Evolutionary conservation across 2,797 vertebrate genomes (phyloP).

Genomic region (Moxostoma hubbsi): DNA sequence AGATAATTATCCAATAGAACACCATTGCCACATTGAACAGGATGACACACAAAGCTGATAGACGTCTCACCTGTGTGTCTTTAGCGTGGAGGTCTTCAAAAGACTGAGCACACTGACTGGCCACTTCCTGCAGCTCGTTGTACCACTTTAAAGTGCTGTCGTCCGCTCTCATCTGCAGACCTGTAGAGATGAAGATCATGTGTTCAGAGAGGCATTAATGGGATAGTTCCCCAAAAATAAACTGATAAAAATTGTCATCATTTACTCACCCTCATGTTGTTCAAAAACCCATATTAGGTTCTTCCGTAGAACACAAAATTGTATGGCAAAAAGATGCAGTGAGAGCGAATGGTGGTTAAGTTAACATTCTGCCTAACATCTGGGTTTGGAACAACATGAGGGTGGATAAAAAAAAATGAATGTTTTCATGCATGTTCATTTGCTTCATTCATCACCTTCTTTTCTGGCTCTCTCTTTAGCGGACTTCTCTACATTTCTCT

Average conservation of each 20-base stretch:
- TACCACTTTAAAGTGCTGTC: slow-evolving; percentile 84
- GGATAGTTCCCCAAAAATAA: too few species aligned
- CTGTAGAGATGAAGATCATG: slow-evolving; percentile 64
- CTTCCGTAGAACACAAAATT: too few species aligned
- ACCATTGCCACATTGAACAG: neutral
- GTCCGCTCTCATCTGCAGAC: slow-evolving; percentile 83
- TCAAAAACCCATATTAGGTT: too few species aligned
- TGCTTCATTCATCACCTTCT: neutral
- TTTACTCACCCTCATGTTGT: too few species aligned
- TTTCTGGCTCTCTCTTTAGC: slow-evolving; percentile 71
- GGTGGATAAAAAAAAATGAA: too few species aligned
- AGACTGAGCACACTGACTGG: slow-evolving; percentile 74
- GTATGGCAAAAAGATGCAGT: too few species aligned
- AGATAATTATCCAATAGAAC: neutral
- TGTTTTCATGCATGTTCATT: too few species aligned
- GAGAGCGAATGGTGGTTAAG: too few species aligned
- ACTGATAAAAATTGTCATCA: too few species aligned
- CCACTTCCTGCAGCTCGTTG: slow-evolving; percentile 81
- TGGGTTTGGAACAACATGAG: too few species aligned
- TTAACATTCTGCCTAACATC: too few species aligned
- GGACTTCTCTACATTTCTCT: slow-evolving; percentile 67
- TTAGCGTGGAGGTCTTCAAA: slow-evolving; percentile 82
- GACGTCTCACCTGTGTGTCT: slow-evolving; percentile 79
- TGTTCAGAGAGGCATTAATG: neutral
- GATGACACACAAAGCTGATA: neutral